Evolutionary conservation across 1,140 invertebrate genomes (phyloP), one percentile per base, ranked within the genome.

Genomic region (Mycetomoellerius zeteki): DNA sequence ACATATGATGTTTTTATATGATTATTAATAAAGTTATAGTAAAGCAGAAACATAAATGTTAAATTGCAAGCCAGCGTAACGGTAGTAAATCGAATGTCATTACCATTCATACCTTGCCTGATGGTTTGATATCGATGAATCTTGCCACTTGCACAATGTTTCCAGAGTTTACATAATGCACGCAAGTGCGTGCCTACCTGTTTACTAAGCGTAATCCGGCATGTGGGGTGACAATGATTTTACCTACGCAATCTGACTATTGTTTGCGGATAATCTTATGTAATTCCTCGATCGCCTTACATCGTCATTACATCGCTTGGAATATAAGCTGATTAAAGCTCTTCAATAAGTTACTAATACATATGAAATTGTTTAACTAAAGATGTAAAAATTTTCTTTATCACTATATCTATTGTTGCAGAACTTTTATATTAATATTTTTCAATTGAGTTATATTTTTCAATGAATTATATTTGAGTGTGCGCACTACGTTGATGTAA

Each of bases 221-320:
- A 84, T 84, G 69, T 84, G n/a, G 47, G 60, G 80, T 50, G 80
- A 84, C 86, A 69, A 73, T 62, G 30, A 84, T 86, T 87, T 87
- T 84, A 64, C 33, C 77, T 73, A 50, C 80, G 80, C 86, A 87
- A 87, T 62, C 65, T 64, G 47, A 33, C 47, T 47, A 87, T 87
- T 87, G 86, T 87, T 64, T 12, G 33, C 33, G 47, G 6, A n/a
- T 62, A 33, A 37, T 54, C 69, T 87, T 84, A 85, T 69, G 69
- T 87, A 87, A 87, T 87, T 73, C 54, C 52, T 76, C 30, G 62
- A 47, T 80, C 24, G 52, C 33, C 24, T 80, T 69, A 52, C 19
- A 52, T 19, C 3, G 21, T 12, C 24, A 19, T 33, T n/a, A 33
- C 19, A 16, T 19, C 10, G 37, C 27, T 65, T 19, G 24, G 5